Evolutionary conservation across 2,797 vertebrate species (phyloP).

Genomic region (Brotula barbata): DNA sequence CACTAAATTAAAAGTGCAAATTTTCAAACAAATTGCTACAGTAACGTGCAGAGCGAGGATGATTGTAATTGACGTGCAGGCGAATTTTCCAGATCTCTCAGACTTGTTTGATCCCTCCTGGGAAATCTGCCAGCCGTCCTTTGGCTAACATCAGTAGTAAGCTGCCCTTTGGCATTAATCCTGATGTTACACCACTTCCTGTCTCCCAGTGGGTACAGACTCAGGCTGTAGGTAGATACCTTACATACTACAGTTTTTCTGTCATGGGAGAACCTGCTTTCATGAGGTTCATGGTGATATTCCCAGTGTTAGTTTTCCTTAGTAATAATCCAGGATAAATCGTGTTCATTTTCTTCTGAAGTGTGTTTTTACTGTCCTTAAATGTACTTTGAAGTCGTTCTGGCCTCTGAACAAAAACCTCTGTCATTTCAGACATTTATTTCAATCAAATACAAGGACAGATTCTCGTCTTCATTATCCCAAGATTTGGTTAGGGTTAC

Average conservation of each 20-base stretch:
- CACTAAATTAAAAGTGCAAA: background rate
- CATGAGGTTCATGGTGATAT: conserved; percentile 43
- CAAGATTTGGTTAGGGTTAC: too few relatives aligned
- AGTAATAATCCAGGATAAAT: conserved; percentile 66
- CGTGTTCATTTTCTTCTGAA: conserved; percentile 66
- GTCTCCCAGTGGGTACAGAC: conserved; percentile 34
- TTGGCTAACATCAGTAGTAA: conserved; percentile 51
- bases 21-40: background rate
- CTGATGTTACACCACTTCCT: conserved; percentile 34
- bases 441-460: conserved; percentile 34
- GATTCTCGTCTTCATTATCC: conserved; percentile 45
- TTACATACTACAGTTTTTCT: conserved; percentile 35
- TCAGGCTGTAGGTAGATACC: conserved; percentile 28
- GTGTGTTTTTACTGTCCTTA: conserved; percentile 67
- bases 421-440: conserved; percentile 44
- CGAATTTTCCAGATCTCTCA: background rate
- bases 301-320: conserved; percentile 48
- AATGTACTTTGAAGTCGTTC: conserved; percentile 51
- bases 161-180: conserved; percentile 55
- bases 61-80: background rate
- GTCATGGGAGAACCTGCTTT: conserved; percentile 30
- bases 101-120: conserved; percentile 36
- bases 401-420: conserved; percentile 48
- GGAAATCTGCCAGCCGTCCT: conserved; percentile 51
- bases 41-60: background rate